Evolutionary conservation across 2,797 vertebrate genomes (phyloP).

Genomic region (Leucoraja ocellata): DNA sequence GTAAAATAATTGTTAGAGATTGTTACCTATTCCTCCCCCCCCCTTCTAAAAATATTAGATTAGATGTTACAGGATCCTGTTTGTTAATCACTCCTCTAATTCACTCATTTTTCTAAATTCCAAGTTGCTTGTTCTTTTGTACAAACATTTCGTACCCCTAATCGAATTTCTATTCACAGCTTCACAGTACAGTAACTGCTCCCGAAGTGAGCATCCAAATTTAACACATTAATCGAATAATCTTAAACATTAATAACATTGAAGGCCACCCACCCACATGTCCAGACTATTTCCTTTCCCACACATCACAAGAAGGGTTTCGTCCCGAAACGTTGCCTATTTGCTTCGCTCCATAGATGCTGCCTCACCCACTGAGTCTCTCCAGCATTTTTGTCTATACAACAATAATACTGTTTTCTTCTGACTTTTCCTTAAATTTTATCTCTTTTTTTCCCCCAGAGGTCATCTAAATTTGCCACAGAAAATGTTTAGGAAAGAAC

Average conservation of each 20-base stretch:
- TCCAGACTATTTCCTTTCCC: background rate
- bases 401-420: background rate
- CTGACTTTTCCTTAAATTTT: no score
- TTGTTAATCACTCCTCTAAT: background rate
- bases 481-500: no score
- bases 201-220: background rate
- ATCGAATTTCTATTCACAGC: background rate
- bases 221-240: background rate
- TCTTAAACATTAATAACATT: background rate
- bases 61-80: background rate
- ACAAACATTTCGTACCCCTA: background rate
- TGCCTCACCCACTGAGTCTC: no score
- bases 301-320: background rate
- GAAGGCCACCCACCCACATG: background rate
- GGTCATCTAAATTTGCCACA: no score
- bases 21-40: background rate
- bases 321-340: no score
- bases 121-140: background rate
- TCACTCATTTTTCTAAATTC: background rate
- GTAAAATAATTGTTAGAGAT: no score
- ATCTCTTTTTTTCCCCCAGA: no score
- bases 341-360: no score
- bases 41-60: background rate
- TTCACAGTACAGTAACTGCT: background rate
- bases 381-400: no score